phyloP scores from a whole-genome alignment of 2,888 invertebrate species.

The Pandemis heparana region DNA sequence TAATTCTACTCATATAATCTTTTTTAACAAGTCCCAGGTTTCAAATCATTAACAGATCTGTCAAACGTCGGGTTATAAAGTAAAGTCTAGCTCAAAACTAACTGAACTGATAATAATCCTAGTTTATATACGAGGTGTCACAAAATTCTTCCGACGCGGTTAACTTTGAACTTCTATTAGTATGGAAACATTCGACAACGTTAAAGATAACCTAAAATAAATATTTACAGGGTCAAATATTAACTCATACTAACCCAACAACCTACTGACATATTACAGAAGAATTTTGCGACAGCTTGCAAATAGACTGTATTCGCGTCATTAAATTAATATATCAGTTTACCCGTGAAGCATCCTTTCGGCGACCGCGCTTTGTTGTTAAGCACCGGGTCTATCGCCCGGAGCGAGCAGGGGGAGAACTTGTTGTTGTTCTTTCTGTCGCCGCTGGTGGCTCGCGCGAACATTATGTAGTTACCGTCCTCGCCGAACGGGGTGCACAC shows the following conservation, averaged over 20 bases:
- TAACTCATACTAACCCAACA: too few species aligned
- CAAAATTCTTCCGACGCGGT: too few species aligned
- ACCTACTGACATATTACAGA: too few species aligned
- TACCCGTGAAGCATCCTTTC: constrained; percentile 97
- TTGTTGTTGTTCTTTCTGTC: constrained; percentile 99
- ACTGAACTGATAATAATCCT: background rate
- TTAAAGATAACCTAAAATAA: too few species aligned
- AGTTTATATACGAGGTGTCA: background rate
- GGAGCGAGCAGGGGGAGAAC: constrained; percentile 97
- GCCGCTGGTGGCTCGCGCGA: constrained; percentile 98
- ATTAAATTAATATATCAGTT: background rate
- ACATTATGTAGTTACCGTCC: constrained; percentile 99
- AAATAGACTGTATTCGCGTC: too few species aligned
- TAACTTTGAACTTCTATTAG: too few species aligned
- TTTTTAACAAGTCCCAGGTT: background rate
- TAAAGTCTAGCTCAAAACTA: constrained; percentile 1
- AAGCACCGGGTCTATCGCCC: constrained; percentile 96
- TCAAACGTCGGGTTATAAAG: background rate
- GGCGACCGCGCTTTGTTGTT: constrained; percentile 95
- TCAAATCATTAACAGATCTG: background rate
- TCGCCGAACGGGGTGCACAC: constrained; percentile 97
- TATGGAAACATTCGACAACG: too few species aligned
- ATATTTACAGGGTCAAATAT: too few species aligned
- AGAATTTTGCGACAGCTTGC: too few species aligned
- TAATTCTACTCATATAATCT: background rate